Evolutionary conservation across 2,113 vertebrate genomes (phyloP).

Genomic region (Tauraco erythrolophus): DNA sequence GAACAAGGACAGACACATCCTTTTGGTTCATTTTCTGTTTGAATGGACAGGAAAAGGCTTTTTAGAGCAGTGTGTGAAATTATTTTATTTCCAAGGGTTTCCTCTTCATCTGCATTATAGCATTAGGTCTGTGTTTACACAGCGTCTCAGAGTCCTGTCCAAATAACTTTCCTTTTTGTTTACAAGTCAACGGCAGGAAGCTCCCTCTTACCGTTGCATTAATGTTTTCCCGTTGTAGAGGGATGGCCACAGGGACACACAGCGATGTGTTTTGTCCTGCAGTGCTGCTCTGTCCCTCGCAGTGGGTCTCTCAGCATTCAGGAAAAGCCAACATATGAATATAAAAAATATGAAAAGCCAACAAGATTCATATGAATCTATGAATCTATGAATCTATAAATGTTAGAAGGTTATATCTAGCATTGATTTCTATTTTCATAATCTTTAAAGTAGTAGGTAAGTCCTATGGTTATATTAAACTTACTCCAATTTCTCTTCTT

Average conservation of each 20-base stretch:
- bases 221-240: background rate
- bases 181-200: background rate
- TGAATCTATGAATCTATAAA: too few relatives aligned
- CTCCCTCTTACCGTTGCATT: background rate
- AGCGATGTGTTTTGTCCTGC: fast-evolving
- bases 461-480: background rate
- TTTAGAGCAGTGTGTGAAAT: background rate
- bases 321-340: background rate
- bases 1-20: background rate
- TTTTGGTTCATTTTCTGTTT: background rate
- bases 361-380: too few relatives aligned
- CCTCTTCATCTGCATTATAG: background rate
- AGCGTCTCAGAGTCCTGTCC: background rate
- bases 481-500: background rate
- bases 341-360: too few relatives aligned
- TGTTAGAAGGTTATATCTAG: background rate
- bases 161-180: background rate
- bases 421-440: background rate
- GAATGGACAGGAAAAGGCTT: background rate
- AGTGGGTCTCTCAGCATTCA: background rate
- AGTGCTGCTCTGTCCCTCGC: background rate
- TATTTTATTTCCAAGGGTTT: background rate
- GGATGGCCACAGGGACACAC: background rate
- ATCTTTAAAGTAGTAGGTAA: background rate
- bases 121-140: background rate